Evolutionary conservation across 2,888 invertebrate genomes (phyloP).

Genomic region (Mesorhabditis sp.): DNA sequence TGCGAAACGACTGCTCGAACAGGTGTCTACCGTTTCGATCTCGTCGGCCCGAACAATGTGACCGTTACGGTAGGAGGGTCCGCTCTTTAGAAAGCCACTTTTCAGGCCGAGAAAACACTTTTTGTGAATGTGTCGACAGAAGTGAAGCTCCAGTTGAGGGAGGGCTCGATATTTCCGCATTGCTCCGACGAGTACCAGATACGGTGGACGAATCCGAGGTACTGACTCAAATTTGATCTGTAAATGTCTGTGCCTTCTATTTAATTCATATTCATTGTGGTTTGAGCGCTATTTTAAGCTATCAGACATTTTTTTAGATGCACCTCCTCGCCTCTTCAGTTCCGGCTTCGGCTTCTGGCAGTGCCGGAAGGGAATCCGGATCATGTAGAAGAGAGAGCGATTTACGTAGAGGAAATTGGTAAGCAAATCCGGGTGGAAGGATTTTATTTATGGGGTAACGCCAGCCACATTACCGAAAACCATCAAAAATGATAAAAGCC

Average conservation of each 20-base stretch:
- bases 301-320: slow-evolving; percentile 14
- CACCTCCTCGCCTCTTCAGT: slow-evolving; percentile 26
- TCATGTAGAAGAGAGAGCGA: slow-evolving; percentile 27
- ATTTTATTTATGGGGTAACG: no score
- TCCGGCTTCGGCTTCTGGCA: slow-evolving; percentile 41
- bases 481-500: no score
- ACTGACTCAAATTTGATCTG: no score
- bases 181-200: slow-evolving; percentile 19
- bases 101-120: slow-evolving; percentile 7
- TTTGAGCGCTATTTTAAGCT: no score
- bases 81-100: neutral
- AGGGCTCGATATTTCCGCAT: slow-evolving; percentile 47
- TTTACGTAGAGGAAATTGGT: slow-evolving; percentile 24
- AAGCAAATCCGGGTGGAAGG: neutral
- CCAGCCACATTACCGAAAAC: no score
- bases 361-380: slow-evolving; percentile 34
- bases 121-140: slow-evolving; percentile 27
- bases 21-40: neutral
- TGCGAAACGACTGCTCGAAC: neutral
- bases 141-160: slow-evolving; percentile 24
- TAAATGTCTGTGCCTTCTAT: no score
- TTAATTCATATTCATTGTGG: no score
- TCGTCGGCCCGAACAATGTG: neutral
- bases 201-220: neutral
- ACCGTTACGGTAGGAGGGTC: neutral